phyloP scores from a whole-genome alignment of 2,797 vertebrate genomes.

The Lepus townsendii region DNA sequence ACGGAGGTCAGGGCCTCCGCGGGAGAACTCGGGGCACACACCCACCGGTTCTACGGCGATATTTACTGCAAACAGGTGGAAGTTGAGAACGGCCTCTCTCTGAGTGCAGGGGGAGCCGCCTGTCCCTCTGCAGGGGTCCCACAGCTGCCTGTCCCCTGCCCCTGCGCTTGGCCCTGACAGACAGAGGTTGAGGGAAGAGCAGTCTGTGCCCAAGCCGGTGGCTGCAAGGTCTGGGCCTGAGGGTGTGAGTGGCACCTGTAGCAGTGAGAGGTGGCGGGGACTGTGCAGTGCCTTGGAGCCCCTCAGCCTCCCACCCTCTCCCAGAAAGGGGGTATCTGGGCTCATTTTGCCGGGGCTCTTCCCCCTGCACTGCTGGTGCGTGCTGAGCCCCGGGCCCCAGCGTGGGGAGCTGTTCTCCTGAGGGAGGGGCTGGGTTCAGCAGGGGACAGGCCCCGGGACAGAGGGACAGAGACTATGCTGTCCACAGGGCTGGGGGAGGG shows the following conservation, averaged over 20 bases:
- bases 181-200: not conserved
- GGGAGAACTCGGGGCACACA: not conserved
- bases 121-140: too few relatives aligned
- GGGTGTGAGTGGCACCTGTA: not conserved
- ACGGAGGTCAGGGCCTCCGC: not conserved
- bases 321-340: not conserved
- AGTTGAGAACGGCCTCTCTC: not conserved
- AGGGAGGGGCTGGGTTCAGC: not conserved
- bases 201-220: not conserved
- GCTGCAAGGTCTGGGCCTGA: not conserved
- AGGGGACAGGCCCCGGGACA: too few relatives aligned
- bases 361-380: not conserved
- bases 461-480: not conserved
- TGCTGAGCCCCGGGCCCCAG: not conserved
- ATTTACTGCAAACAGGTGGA: too few relatives aligned
- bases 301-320: too few relatives aligned
- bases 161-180: not conserved
- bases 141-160: not conserved
- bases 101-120: not conserved
- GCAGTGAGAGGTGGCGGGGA: not conserved
- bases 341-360: not conserved
- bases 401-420: not conserved
- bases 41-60: accelerated
- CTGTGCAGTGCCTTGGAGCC: not conserved
- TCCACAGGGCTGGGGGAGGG: not conserved